Conservation (phyloP, 1,140 invertebrate genomes). For the Phymastichus coffea region DNA sequence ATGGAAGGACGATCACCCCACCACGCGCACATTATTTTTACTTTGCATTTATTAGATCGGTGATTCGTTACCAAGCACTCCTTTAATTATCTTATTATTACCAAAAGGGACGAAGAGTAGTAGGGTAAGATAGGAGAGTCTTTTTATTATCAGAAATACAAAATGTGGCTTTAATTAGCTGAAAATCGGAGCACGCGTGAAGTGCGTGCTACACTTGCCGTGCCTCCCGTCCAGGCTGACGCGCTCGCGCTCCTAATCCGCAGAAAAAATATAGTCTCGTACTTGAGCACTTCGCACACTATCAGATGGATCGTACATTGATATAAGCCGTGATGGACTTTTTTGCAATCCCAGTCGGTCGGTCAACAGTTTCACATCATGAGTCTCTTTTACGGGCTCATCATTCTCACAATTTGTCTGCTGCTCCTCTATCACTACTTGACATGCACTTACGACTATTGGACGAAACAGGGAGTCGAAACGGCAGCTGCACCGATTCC, state of each 20-base stretch:
- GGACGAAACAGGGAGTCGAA: background rate
- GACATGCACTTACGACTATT: background rate
- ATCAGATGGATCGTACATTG: background rate
- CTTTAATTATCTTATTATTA: background rate
- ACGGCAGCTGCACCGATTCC: background rate
- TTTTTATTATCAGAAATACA: background rate
- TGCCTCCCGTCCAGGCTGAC: no score
- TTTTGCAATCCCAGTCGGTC: background rate
- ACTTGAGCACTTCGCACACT: no score
- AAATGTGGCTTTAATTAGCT: no score
- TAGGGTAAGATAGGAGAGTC: background rate
- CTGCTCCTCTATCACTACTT: background rate
- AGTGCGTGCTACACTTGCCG: no score
- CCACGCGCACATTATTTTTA: slow-evolving; percentile 24
- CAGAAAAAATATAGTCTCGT: no score
- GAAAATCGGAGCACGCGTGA: no score
- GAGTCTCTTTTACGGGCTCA: background rate
- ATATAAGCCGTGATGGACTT: background rate
- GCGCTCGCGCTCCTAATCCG: no score
- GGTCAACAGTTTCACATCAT: background rate
- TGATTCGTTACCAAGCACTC: slow-evolving; percentile 25
- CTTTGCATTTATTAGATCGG: slow-evolving; percentile 9
- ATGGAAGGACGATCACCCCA: slow-evolving; percentile 21
- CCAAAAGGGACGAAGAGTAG: background rate
- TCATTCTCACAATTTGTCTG: background rate